Percentiles rank a stretch among this genome's conserved stretches.
Evolutionary conservation across 2,888 invertebrate genomes (phyloP).

Genomic region (Busseola fusca): DNA sequence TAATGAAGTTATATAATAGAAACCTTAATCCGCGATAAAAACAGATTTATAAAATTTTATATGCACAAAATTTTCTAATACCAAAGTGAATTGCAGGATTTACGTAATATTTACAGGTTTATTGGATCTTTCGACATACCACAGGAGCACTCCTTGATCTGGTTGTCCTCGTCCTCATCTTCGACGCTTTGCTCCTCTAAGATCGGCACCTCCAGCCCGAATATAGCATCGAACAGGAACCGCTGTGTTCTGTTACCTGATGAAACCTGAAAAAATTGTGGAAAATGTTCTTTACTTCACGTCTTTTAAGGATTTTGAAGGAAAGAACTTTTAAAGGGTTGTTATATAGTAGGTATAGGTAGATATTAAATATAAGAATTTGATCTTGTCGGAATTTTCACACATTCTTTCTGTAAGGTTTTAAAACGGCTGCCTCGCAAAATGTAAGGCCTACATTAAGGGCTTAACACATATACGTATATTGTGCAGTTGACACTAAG

Average conservation of each 20-base stretch:
- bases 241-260: conserved; percentile 89
- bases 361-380: neutral
- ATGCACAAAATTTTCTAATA: conserved; percentile 4
- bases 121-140: conserved; percentile 87
- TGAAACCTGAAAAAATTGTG: conserved; percentile 75
- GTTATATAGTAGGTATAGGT: neutral
- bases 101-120: conserved; percentile 19
- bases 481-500: neutral
- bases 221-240: conserved; percentile 93
- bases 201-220: conserved; percentile 90
- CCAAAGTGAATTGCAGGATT: neutral
- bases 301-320: neutral
- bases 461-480: neutral
- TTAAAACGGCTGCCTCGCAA: neutral
- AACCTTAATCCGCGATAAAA: neutral
- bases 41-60: neutral
- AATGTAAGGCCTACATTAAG: neutral
- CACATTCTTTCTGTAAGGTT: neutral
- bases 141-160: conserved; percentile 92
- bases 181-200: conserved; percentile 89
- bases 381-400: neutral
- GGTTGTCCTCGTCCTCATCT: conserved; percentile 89
- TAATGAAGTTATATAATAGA: conserved; percentile 19
- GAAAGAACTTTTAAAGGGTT: neutral
- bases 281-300: conserved; percentile 3